These are phyloP conservation scores for Capra hircus DNA, from an alignment of 2,113 vertebrate species.

Conservation along the genomic window DNA sequence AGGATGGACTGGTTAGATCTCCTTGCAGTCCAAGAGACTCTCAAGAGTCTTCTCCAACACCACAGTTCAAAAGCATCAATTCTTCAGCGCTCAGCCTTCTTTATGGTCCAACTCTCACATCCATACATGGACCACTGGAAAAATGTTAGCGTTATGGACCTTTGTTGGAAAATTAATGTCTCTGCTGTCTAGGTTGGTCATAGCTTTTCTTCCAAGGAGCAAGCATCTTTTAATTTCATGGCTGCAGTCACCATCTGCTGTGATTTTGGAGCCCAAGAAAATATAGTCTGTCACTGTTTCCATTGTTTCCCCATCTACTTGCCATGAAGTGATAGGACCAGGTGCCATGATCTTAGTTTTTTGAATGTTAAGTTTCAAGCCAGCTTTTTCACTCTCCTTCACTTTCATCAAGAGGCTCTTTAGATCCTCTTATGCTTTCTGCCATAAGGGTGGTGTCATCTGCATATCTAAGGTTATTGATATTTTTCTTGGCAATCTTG, in stretches of 20 bases:
- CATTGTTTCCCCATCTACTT: neutral
- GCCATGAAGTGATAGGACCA: neutral
- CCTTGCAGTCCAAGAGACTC: neutral
- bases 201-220: neutral
- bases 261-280: neutral
- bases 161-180: neutral
- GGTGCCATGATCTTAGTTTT: neutral
- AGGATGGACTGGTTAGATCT: neutral
- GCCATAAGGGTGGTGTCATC: neutral
- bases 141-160: neutral
- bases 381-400: neutral
- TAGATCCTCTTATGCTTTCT: neutral
- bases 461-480: neutral
- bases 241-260: neutral
- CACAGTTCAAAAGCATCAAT: neutral
- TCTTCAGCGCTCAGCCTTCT: neutral
- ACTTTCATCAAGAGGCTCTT: neutral
- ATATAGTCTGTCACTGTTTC: neutral
- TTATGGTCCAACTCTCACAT: neutral
- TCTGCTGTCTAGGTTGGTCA: neutral
- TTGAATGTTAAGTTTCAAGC: neutral
- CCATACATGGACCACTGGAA: neutral
- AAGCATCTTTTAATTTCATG: neutral
- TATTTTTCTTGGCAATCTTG: neutral
- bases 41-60: neutral